Evolutionary conservation across 2,888 invertebrate species (phyloP), one percentile per base, ranked within the genome.

Genomic region (Melinaea marsaeus): DNA sequence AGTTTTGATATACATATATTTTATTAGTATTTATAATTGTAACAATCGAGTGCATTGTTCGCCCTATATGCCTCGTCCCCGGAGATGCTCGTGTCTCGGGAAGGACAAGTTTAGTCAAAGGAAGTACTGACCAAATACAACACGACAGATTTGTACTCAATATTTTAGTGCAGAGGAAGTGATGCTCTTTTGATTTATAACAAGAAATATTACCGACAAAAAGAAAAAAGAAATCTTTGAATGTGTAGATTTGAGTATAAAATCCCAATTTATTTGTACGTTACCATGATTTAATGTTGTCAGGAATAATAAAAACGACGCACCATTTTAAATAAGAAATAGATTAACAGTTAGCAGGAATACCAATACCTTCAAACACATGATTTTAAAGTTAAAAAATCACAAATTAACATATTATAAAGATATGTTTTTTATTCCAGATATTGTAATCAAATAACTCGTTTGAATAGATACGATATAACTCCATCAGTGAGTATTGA

Each of bases 61-160:
- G 66, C 80, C 78, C 74, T 79, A 80, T 77, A 70, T 66, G 79
- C 69, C 69, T 62, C 57, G 68, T 78, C 74, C 74, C 64, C 51
- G 72, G 74, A 76, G 71, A 68, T 65, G 66, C 67, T 54, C 59
- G 62, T 60, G 72, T 59, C 66, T 64, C 62, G 68, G 75, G 76
- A 72, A 66, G 61, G 65, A 66, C 72, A 64, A 63, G 66, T 73
- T 72, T 72, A 72, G 70, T 64, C 48, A 75, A 77, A 78, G 79
- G 81, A 81, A 81, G 78, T 57, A 60, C 56, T 68, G 68, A 62
- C 69, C 69, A 68, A 65, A 70, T 61, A 57, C n/a, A 57, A 57
- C 13, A 51, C 32, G 22, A 32, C 4, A 32, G 32, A 22, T 22
- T 51, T 51, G n/a, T 22, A 51, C 32, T 51, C 9, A 2, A 32